Conservation (phyloP, 2,797 vertebrate species). For the Melopsittacus undulatus region DNA sequence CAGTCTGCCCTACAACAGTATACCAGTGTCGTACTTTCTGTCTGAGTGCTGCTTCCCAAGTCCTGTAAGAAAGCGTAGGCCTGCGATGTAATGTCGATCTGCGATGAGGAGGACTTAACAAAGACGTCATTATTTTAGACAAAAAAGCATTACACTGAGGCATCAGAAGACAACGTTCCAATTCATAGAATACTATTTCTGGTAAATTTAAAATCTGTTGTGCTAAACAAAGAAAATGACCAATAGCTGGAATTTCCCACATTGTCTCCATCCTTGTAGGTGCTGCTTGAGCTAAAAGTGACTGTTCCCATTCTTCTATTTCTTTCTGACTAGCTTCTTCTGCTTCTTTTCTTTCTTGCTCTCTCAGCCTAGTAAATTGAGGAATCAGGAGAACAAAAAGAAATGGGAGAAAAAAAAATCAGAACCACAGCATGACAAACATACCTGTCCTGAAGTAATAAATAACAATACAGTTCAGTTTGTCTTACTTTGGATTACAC, state of each 20-base stretch:
- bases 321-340: constrained; percentile 95
- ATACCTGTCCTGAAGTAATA: neutral
- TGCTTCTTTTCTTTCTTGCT: constrained; percentile 93
- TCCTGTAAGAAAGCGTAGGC: constrained; percentile 86
- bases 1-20: constrained; percentile 82
- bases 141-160: constrained; percentile 93
- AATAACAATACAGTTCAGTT: neutral
- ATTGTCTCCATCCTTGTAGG: constrained; percentile 87
- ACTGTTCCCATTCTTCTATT: constrained; percentile 94
- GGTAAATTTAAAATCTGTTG: constrained; percentile 95
- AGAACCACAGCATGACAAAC: neutral
- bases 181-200: constrained; percentile 95
- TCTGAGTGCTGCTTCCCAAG: constrained; percentile 93
- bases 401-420: neutral
- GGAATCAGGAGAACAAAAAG: neutral
- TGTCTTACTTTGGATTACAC: neutral
- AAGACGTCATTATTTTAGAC: constrained; percentile 96
- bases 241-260: constrained; percentile 98
- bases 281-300: constrained; percentile 86
- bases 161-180: constrained; percentile 97
- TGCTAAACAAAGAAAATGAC: constrained; percentile 97
- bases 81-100: constrained; percentile 88
- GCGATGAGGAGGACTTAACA: constrained; percentile 88
- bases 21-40: constrained; percentile 93
- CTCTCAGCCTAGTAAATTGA: constrained; percentile 84